phyloP scores from a whole-genome alignment of 2,888 invertebrate genomes.

The Lasiommata megera region DNA sequence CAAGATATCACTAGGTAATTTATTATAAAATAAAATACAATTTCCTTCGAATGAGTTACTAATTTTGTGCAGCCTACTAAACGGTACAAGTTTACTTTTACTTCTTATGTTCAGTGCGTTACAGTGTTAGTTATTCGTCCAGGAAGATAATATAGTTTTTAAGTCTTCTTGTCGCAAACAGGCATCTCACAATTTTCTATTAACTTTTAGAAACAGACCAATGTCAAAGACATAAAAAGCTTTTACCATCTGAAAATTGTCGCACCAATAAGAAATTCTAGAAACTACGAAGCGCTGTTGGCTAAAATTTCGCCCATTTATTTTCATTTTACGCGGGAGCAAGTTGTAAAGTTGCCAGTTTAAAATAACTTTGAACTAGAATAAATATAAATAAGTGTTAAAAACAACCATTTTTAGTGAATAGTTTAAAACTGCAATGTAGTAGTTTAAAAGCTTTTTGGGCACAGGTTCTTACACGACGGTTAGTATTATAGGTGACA shows the following conservation, averaged over 20 bases:
- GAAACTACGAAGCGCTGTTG: conserved; percentile 18
- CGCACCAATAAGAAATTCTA: conserved; percentile 23
- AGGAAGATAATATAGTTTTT: too few relatives aligned
- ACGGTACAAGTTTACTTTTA: too few relatives aligned
- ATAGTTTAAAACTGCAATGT: not conserved
- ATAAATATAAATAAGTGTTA: conserved; percentile 8
- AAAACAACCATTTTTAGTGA: not conserved
- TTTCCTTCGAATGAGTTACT: too few relatives aligned
- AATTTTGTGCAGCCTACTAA: too few relatives aligned
- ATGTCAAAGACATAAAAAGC: conserved; percentile 20
- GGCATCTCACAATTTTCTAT: not conserved
- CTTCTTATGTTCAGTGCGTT: too few relatives aligned
- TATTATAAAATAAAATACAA: too few relatives aligned
- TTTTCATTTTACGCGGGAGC: conserved; percentile 20
- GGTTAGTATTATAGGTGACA: not conserved
- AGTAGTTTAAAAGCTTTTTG: not conserved
- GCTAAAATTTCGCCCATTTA: conserved; percentile 22
- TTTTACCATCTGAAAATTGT: conserved; percentile 27
- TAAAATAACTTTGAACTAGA: conserved; percentile 16
- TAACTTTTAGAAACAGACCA: conserved; percentile 1
- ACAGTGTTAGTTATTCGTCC: too few relatives aligned
- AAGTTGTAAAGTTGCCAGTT: conserved; percentile 20
- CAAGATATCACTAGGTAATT: too few relatives aligned
- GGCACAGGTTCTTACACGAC: not conserved
- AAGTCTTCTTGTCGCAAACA: not conserved